Evolutionary conservation across 2,113 vertebrate species (phyloP), one percentile per base, ranked within the genome.

Genomic region (Zeus faber): DNA sequence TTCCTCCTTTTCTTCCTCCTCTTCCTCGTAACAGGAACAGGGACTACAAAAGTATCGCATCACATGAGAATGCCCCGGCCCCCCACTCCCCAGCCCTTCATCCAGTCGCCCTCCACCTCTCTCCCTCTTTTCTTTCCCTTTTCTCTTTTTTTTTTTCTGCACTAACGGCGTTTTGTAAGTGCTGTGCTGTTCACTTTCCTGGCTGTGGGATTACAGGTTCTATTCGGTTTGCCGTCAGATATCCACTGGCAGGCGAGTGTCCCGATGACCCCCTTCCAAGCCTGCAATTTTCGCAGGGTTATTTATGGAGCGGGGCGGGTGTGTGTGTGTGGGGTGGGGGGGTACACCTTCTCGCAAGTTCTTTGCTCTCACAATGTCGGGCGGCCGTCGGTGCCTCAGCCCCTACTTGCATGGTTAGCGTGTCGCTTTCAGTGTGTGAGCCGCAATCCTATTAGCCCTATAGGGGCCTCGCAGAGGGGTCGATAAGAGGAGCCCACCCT

Each of bases 361-460:
- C 59, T 73, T 57, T 62, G 65, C 73, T 70, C 65, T 72, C 53
- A 60, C 54, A 65, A 67, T 72, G 75, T 72, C 58, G 83, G 80
- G 69, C 65, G 70, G 74, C 62, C 31, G 41, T 76, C 70, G 57
- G 22, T 65, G 65, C 59, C 63, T 59, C 55, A 69, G 70, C 72
- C 62, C 62, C 64, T 66, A 45, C 58, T 59, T 58, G 69, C 77
- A 67, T 65, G 67, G 71, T 65, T 65, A 82, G 78, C 78, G 62
- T 62, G 66, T 67, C 71, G 70, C 67, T 77, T 82, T 79, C 72
- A 73, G 56, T 67, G 55, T 67, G 55, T 50, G 72, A 74, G 67
- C 40, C 74, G 62, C 83, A 87, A 85, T 87, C 85, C 81, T 84
- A 85, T 86, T 84, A 80, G 64, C 69, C 69, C 74, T 76, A 59